Percentiles rank a stretch among this genome's conserved stretches.
phyloP scores from a whole-genome alignment of 2,113 vertebrate genomes.

The Ciconia stormi region DNA sequence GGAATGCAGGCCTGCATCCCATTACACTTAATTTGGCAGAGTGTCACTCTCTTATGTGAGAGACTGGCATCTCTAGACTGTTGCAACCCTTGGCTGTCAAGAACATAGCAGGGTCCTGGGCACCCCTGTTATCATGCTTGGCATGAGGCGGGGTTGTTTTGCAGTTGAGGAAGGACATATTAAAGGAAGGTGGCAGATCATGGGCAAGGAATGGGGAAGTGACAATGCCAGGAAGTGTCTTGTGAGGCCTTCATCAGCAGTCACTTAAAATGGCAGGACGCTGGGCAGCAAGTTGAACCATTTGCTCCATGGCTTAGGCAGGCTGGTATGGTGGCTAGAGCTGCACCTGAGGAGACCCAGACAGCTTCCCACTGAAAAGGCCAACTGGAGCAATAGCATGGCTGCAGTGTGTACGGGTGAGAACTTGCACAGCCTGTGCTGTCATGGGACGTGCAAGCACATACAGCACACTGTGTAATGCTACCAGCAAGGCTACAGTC shows the following conservation, averaged over 20 bases:
- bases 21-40: not conserved
- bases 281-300: not conserved
- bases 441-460: not conserved
- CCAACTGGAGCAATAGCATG: not conserved
- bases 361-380: not conserved
- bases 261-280: not conserved
- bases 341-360: not conserved
- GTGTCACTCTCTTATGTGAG: not conserved
- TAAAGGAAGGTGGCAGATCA: not conserved
- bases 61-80: not conserved
- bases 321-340: not conserved
- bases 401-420: not conserved
- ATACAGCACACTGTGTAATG: accelerated
- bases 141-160: not conserved
- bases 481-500: not conserved
- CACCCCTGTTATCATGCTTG: not conserved
- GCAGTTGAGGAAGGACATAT: not conserved
- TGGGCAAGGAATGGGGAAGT: not conserved
- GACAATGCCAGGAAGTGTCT: not conserved
- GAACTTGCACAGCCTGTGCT: not conserved
- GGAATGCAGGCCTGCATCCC: not conserved
- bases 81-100: not conserved
- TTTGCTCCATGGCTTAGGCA: not conserved
- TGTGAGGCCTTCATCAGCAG: not conserved
- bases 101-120: not conserved